Evolutionary conservation across 2,113 vertebrate species (phyloP), one percentile per base, ranked within the genome.

Genomic region (Erythrolamprus reginae): DNA sequence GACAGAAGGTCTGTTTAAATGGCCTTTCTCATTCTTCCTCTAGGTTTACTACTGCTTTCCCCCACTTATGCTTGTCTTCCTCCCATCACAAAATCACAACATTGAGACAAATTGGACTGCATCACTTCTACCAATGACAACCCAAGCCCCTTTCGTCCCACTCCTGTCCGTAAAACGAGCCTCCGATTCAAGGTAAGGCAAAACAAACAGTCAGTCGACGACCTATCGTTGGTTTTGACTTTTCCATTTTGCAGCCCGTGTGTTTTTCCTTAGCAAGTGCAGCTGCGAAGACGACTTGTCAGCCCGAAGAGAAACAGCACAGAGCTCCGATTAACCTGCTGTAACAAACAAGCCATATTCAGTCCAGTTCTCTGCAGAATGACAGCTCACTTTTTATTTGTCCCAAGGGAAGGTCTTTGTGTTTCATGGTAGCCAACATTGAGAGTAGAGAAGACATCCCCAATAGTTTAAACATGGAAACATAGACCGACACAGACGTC

Each of bases 391-490:
- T 4, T 61, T 42, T n/a, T n/a, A 8, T 61, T 28, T 3, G 24
- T 26, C 56, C 33, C 7, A 26, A 10, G 56, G 24, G 33, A 28
- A 84, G 24, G 10, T 26, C 19, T 3, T 61, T 26, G 26, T 61
- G 86, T 5, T 61, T 61, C n/a, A 15, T n/a, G 89, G 70, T 3
- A 33, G 12, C 0, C 0, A 9, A 58, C 52, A 53, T 89, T 26
- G 55, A 89, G 28, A 89, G 91, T 42, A 86, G 28, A 55, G 92
- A 91, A 89, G 33, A 47, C 23, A 55, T 84, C 1, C 58, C 23
- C 89, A 33, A 92, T 92, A 84, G 52, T 88, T 19, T 19, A 19
- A 47, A 93, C n/a, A n/a, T n/a, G n/a, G n/a, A n/a, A n/a, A n/a
- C n/a, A n/a, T n/a, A n/a, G n/a, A n/a, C n/a, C n/a, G n/a, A n/a